Evolutionary conservation across 2,888 invertebrate genomes (phyloP).

Genomic region (Tyria jacobaeae): DNA sequence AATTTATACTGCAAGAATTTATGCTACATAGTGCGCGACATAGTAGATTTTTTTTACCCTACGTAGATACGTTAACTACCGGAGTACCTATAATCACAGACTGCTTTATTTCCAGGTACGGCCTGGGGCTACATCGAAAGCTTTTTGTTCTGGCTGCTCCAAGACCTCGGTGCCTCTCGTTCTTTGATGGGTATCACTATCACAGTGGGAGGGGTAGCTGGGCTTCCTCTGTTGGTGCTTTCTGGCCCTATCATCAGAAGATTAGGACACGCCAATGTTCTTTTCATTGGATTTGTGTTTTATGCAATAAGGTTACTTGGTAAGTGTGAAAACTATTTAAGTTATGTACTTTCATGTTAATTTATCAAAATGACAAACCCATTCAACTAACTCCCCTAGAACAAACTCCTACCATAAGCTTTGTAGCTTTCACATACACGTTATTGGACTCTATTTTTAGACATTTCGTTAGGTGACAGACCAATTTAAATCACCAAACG

Average conservation of each 20-base stretch:
- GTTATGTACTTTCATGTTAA: not conserved
- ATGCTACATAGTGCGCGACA: no score
- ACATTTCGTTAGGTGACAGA: no score
- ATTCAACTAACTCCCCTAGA: not conserved
- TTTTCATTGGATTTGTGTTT: conserved; percentile 92
- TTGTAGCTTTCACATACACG: no score
- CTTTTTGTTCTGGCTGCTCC: conserved; percentile 92
- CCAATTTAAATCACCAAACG: no score
- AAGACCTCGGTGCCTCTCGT: conserved; percentile 91
- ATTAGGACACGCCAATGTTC: conserved; percentile 91
- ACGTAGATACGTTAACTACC: no score
- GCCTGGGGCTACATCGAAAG: conserved; percentile 95
- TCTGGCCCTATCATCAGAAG: conserved; percentile 91
- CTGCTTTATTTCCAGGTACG: conserved; percentile 84
- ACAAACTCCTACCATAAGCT: no score
- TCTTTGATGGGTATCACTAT: conserved; percentile 93
- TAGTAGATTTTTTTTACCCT: no score
- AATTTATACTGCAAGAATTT: no score
- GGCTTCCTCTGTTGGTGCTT: conserved; percentile 91
- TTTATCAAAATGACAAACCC: not conserved
- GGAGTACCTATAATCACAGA: no score
- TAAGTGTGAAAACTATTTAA: conserved; percentile 61
- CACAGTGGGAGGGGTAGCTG: conserved; percentile 91
- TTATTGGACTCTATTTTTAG: no score
- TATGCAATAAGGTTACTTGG: conserved; percentile 91